Conservation (phyloP, 2,113 vertebrate species). For the Chloropsis cyanopogon region DNA sequence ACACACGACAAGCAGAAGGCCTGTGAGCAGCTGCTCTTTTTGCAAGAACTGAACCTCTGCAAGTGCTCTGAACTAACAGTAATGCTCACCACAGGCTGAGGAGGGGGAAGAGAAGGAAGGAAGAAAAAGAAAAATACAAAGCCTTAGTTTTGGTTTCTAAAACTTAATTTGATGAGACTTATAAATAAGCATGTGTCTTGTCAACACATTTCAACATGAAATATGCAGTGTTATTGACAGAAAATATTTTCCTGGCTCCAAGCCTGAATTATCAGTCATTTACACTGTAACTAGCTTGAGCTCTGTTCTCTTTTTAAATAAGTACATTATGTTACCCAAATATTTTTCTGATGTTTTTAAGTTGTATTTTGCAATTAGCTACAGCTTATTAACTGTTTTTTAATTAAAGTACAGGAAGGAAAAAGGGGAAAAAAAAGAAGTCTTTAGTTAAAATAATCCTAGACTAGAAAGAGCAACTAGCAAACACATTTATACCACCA, state of each 20-base stretch:
- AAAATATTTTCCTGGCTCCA: background rate
- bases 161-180: background rate
- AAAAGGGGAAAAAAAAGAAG: background rate
- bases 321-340: background rate
- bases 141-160: background rate
- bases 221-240: slow-evolving; percentile 18
- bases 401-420: background rate
- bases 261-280: background rate
- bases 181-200: background rate
- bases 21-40: background rate
- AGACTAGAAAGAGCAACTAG: background rate
- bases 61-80: background rate
- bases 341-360: background rate
- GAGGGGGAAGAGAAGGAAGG: background rate
- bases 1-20: background rate
- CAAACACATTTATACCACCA: background rate
- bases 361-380: background rate
- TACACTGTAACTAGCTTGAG: background rate
- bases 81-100: background rate
- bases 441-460: background rate
- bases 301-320: background rate
- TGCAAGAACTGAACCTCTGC: background rate
- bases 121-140: background rate
- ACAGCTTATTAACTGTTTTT: background rate
- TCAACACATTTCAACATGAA: slow-evolving; percentile 4